Evolutionary conservation across 2,113 vertebrate species (phyloP), one percentile per base, ranked within the genome.

Genomic region (Rhadina sibilatrix): DNA sequence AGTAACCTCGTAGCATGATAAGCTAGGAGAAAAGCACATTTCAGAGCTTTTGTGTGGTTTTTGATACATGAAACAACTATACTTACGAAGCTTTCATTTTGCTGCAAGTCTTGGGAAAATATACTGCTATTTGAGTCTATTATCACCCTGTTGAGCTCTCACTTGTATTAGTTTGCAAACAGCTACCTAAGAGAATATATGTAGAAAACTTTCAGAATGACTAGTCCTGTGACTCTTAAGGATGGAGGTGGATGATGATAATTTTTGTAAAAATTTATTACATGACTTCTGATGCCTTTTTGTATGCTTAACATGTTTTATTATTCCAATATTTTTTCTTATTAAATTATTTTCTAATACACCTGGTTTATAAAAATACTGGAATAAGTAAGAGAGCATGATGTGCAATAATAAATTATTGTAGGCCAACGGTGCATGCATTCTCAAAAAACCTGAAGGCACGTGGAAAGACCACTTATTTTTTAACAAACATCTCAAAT

Each of bases 1-100:
- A 71, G 81, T 92, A 94, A 92, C 65, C 56, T 93, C 70, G 60
- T 59, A 76, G 40, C 53, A 75, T 47, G 80, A 59, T 87, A 93
- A 92, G 28, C 53, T 49, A 53, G 28, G 17, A 86, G 70, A 80
- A 93, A 72, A 90, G 23, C 18, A 69, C 46, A 42, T 95, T 87
- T 93, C 57, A 75, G 74, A 65, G 74, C 8, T 89, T 94, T 42
- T 83, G n/a, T 84, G 57, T 85, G n/a, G 15, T 89, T 95, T 85
- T 50, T 70, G 15, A 40, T 85, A 79, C 44, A 66, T 52, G 30
- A 76, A 90, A 89, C 42, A 92, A 68, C n/a, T 64, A 52, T n/a
- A 81, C 20, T 78, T 85, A 60, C 0, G 28, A 85, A 93, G 21
- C 42, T 79, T 94, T 89, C 14, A 44, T 91, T 82, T 78, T 79